A percentile compares a stretch with the other conserved stretches of the same genome.
Conservation (phyloP, 2,797 vertebrate species). For the Botia almorhae region DNA sequence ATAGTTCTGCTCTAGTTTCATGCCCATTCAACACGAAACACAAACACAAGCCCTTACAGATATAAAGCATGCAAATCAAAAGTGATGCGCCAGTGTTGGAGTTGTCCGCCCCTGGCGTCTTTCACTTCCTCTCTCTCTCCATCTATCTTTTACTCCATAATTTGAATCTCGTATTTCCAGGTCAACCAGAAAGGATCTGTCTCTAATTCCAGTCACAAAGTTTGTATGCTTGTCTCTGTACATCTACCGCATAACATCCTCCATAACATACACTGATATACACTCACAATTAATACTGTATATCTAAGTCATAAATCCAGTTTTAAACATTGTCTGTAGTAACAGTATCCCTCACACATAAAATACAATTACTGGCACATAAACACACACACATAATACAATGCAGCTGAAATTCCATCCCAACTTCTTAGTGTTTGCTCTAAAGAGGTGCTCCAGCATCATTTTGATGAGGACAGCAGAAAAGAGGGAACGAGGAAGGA, state of each 20-base stretch:
- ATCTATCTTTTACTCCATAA: slow-evolving; percentile 23
- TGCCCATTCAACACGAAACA: slow-evolving; percentile 25
- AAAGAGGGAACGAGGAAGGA: slow-evolving; percentile 39
- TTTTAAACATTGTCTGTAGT: not conserved
- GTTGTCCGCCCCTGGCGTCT: slow-evolving; percentile 43
- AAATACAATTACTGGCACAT: slow-evolving; percentile 11
- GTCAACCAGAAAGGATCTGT: slow-evolving; percentile 69
- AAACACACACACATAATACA: slow-evolving; percentile 31
- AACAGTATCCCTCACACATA: slow-evolving; percentile 21
- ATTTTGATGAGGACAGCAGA: slow-evolving; percentile 67
- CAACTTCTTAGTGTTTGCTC: slow-evolving; percentile 53
- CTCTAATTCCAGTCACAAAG: slow-evolving; percentile 55
- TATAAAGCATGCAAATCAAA: slow-evolving; percentile 65
- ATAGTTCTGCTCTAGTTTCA: slow-evolving; percentile 38
- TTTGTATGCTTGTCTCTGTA: slow-evolving; percentile 62
- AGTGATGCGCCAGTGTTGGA: slow-evolving; percentile 55
- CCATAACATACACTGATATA: not conserved
- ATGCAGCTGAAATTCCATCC: slow-evolving; percentile 26
- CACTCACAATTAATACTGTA: slow-evolving; percentile 16
- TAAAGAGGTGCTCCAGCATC: slow-evolving; percentile 46
- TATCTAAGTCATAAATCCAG: not conserved
- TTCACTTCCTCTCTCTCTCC: slow-evolving; percentile 26
- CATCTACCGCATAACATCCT: slow-evolving; percentile 44
- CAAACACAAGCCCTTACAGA: slow-evolving; percentile 52
- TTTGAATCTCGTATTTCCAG: slow-evolving; percentile 69